Percentiles rank a stretch among this genome's conserved stretches.
Conservation (phyloP, 2,113 vertebrate genomes). For the Hippocampus mohnikei region DNA sequence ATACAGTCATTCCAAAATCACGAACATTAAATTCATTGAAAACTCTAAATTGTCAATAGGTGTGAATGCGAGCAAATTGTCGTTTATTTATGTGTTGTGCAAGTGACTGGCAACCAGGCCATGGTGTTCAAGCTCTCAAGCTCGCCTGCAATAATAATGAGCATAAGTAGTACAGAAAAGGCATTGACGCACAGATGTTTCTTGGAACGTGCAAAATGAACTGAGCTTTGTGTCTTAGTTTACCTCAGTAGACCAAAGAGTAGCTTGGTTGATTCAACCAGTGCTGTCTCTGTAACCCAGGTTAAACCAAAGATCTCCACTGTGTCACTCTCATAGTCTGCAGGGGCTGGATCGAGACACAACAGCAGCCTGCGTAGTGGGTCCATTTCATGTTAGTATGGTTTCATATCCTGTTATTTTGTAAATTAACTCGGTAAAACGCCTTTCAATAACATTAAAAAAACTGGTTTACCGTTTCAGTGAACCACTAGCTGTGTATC, state of each 20-base stretch:
- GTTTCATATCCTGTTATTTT: neutral
- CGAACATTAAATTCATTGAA: too few species aligned
- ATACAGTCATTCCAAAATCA: too few species aligned
- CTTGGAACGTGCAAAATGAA: neutral
- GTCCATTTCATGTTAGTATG: neutral
- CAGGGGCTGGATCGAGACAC: conserved; percentile 86
- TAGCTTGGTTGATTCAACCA: conserved; percentile 84
- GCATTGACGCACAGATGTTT: neutral
- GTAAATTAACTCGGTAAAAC: neutral
- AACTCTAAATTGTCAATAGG: too few species aligned
- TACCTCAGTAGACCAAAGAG: conserved; percentile 93
- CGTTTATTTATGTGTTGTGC: neutral
- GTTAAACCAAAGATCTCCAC: conserved; percentile 89
- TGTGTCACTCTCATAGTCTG: conserved; percentile 81
- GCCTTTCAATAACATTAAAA: neutral
- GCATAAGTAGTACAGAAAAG: neutral
- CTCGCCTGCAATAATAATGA: neutral
- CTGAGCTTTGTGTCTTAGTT: neutral
- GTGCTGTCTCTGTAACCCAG: conserved; percentile 89
- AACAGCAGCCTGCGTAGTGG: conserved; percentile 77
- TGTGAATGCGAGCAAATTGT: neutral
- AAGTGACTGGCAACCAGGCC: neutral
- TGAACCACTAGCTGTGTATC: conserved; percentile 80
- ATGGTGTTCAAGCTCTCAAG: neutral
- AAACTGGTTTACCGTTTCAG: conserved; percentile 80